phyloP scores from a whole-genome alignment of 2,888 invertebrate genomes.

The Epirrhoe tristata region DNA sequence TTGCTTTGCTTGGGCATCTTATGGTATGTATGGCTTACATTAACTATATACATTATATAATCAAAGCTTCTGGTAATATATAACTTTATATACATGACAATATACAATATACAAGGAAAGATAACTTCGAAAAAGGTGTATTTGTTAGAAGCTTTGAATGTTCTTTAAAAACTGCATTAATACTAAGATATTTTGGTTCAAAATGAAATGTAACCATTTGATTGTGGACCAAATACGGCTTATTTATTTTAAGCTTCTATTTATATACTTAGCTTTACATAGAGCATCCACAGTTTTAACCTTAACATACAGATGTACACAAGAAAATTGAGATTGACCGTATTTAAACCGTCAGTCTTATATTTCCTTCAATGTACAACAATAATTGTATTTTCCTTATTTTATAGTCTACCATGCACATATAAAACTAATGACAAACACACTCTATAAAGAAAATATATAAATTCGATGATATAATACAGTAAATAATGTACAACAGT shows the following conservation, averaged over 20 bases:
- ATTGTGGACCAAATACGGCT: slow-evolving; percentile 29
- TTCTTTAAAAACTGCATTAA: slow-evolving; percentile 25
- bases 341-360: slow-evolving; percentile 50
- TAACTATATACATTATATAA: slow-evolving; percentile 20
- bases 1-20: slow-evolving; percentile 20
- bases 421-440: slow-evolving; percentile 84
- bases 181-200: slow-evolving; percentile 31
- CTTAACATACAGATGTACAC: slow-evolving; percentile 64
- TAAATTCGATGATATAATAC: slow-evolving; percentile 33
- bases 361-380: slow-evolving; percentile 62
- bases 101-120: background rate
- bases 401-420: slow-evolving; percentile 82
- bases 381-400: slow-evolving; percentile 62
- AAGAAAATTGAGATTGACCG: slow-evolving; percentile 46
- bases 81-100: background rate
- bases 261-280: slow-evolving; percentile 52
- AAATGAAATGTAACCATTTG: slow-evolving; percentile 21
- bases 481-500: slow-evolving; percentile 57
- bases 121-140: background rate
- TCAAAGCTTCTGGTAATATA: slow-evolving; percentile 24
- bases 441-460: slow-evolving; percentile 70
- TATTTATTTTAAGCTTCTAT: slow-evolving; percentile 46
- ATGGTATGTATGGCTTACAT: slow-evolving; percentile 38
- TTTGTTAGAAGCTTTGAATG: slow-evolving; percentile 30
- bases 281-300: slow-evolving; percentile 64